Base-by-base conservation (phyloP, 2,797 vertebrate genomes). In the Propithecus deckenii region DNA sequence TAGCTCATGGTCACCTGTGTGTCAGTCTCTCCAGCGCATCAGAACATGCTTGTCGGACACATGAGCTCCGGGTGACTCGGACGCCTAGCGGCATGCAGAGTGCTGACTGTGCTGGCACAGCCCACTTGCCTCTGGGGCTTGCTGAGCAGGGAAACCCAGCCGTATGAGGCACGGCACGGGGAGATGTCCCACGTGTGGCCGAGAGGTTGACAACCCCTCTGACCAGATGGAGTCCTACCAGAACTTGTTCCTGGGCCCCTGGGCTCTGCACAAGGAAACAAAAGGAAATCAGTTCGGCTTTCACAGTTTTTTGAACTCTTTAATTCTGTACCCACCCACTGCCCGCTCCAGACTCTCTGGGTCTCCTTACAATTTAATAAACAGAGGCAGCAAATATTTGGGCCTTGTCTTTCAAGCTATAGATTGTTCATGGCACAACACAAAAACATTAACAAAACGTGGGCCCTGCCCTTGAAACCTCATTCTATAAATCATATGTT, bases 41-140 rank as follows among this genome's bases (percentile, higher is more conserved):
- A 8, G 75, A 59, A 18, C 15, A 18, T 28, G 32, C 17, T 41
- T 1, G 2, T 22, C 17, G 43, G 52, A 7, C 20, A 1, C 5
- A 35, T 48, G 80, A 71, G 14, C 10, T 78, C 38, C 2, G 4
- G 55, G 32, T 1, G 17, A 7, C 7, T 43, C 12, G 7, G 46
- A 4, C 30, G 14, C 72, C 23, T 0, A 8, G 30, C 13, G n/a
- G 28, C 28, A 0, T 8, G 8, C 2, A 0, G n/a, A 0, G 23
- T 17, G 12, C 23, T 3, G 38, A 30, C 0, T 14, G 1, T 2
- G 12, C 6, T 5, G 57, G 57, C 7, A 35, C 4, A 6, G 3
- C 20, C 20, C 5, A 0, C 7, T 2, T 0, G 10, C 18, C 17
- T 35, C 13, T 14, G 14, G 32, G 41, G 18, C 35, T 79, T 5